These are phyloP conservation scores for Odontesthes bonariensis DNA, from an alignment of 2,113 vertebrate genomes.

Conservation along the genomic window DNA sequence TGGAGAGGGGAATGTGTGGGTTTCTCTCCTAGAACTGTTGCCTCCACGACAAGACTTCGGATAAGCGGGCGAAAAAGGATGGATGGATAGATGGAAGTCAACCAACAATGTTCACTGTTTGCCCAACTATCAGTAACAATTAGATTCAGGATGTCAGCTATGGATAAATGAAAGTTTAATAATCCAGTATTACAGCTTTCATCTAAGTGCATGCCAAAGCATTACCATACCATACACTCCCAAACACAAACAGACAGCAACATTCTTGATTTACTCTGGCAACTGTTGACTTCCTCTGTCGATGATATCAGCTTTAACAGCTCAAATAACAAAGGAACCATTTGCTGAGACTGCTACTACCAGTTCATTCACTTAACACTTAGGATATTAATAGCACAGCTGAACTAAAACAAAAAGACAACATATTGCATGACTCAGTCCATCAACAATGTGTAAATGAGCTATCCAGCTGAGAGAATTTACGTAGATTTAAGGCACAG, in stretches of 20 bases:
- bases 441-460: constrained; percentile 46
- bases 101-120: too few species aligned
- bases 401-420: constrained; percentile 54
- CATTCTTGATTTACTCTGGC: constrained; percentile 5
- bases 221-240: background rate
- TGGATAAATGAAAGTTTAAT: background rate
- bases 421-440: constrained; percentile 15
- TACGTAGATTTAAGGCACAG: background rate
- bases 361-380: constrained; percentile 42
- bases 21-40: too few species aligned
- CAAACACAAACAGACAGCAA: constrained; percentile 1
- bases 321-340: constrained; percentile 33
- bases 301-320: constrained; percentile 27
- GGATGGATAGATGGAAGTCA: too few species aligned
- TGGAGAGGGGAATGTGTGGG: too few species aligned
- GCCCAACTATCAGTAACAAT: too few species aligned
- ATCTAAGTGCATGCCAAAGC: background rate
- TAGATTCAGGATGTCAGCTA: background rate
- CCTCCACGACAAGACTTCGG: too few species aligned
- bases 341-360: constrained; percentile 6
- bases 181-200: background rate
- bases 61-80: too few species aligned
- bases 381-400: constrained; percentile 56
- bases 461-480: constrained; percentile 4
- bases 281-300: constrained; percentile 30